Conservation (phyloP, 1,140 invertebrate species). For the Oryctes rhinoceros region DNA sequence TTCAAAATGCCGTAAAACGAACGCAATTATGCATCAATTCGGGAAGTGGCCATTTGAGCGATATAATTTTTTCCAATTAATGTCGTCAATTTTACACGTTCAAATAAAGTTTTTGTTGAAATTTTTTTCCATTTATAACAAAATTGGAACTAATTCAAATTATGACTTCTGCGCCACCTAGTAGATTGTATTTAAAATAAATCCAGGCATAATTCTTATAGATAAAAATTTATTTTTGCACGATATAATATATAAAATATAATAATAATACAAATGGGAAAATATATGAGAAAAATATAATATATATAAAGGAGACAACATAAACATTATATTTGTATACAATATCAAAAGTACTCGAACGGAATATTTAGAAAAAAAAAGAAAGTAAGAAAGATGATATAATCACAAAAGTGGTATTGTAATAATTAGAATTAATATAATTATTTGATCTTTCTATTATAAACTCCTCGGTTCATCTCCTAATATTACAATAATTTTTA, state of each 20-base stretch:
- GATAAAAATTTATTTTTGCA: conserved; percentile 16
- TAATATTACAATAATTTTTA: background rate
- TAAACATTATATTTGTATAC: background rate
- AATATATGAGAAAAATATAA: conserved; percentile 18
- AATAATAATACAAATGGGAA: background rate
- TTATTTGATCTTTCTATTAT: background rate
- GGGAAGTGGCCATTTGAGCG: too few relatives aligned
- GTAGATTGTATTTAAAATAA: too few relatives aligned
- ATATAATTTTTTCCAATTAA: too few relatives aligned
- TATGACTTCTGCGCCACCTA: too few relatives aligned
- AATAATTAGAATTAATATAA: background rate
- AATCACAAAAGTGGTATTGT: background rate
- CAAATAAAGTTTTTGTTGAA: too few relatives aligned
- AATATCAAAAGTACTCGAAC: background rate
- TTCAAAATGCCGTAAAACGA: too few relatives aligned
- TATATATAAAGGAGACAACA: background rate
- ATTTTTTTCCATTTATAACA: too few relatives aligned
- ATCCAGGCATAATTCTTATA: too few relatives aligned
- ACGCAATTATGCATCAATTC: too few relatives aligned
- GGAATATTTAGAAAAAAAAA: background rate
- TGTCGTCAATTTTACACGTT: too few relatives aligned
- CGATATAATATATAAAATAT: conserved; percentile 3
- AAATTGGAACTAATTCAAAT: too few relatives aligned
- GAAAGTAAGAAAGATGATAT: background rate
- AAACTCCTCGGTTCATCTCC: background rate